These are phyloP conservation scores for Epirrhoe alternata DNA, from an alignment of 2,888 invertebrate genomes.

Conservation along the genomic window DNA sequence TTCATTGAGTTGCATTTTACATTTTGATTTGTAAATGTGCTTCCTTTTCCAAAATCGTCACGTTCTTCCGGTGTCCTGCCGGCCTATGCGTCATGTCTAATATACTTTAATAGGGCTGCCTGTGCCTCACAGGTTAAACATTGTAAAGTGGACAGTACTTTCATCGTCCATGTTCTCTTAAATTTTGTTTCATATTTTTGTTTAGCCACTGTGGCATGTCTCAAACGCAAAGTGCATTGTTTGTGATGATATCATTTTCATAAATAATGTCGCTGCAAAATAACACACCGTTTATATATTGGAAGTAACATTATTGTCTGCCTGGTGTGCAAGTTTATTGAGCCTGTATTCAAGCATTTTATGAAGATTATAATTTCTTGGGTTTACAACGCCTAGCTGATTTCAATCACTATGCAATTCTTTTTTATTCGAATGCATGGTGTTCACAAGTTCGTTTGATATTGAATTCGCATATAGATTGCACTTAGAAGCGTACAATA, in stretches of 20 bases:
- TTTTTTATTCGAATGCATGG: slow-evolving; percentile 4
- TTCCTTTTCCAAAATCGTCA: slow-evolving; percentile 61
- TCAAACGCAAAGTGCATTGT: not conserved
- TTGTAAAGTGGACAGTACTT: not conserved
- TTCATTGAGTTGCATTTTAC: not conserved
- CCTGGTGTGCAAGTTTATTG: slow-evolving; percentile 16
- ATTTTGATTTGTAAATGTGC: slow-evolving; percentile 36
- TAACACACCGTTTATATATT: slow-evolving; percentile 13
- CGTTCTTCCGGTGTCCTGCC: slow-evolving; percentile 53
- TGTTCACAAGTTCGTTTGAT: slow-evolving; percentile 3
- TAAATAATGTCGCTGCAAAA: slow-evolving; percentile 4
- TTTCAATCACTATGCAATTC: slow-evolving; percentile 13
- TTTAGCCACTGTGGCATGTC: not conserved
- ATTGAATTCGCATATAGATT: slow-evolving; percentile 9
- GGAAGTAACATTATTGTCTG: slow-evolving; percentile 6
- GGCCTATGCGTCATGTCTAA: slow-evolving; percentile 47
- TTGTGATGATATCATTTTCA: slow-evolving; percentile 17
- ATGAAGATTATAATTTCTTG: slow-evolving; percentile 13
- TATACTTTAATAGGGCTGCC: slow-evolving; percentile 13
- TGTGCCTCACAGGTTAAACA: not conserved
- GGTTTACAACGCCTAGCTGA: slow-evolving; percentile 4
- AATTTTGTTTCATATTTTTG: not conserved
- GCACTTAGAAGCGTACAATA: not conserved
- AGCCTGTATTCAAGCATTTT: slow-evolving; percentile 15
- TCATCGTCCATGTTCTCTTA: not conserved